Percentiles rank a stretch among this genome's conserved stretches.
These are phyloP conservation scores for Zaprionus lineosus DNA, from an alignment of 2,888 invertebrate species.

Conservation along the genomic window DNA sequence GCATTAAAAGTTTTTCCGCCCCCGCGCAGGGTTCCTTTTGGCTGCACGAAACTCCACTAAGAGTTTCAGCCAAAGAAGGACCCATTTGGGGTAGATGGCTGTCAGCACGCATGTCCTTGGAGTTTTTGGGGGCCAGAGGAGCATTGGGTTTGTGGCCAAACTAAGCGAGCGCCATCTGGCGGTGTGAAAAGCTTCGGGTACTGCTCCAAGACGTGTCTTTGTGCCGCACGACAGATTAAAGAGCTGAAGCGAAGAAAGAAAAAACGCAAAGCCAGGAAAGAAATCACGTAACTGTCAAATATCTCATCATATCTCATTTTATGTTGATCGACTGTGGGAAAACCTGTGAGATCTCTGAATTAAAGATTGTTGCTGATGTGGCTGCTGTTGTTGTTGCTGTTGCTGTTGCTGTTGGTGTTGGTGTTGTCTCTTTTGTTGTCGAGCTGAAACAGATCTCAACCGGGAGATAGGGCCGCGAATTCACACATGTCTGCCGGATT, in stretches of 20 bases:
- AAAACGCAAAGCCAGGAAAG: slow-evolving; percentile 51
- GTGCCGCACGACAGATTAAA: slow-evolving; percentile 35
- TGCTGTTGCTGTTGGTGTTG: slow-evolving; percentile 3
- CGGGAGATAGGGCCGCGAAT: slow-evolving; percentile 62
- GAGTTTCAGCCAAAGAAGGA: background rate
- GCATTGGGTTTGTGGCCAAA: slow-evolving; percentile 58
- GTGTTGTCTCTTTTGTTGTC: slow-evolving; percentile 31
- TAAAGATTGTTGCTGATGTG: slow-evolving; percentile 31
- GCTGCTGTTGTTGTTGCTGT: slow-evolving; percentile 23
- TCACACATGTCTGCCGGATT: slow-evolving; percentile 74
- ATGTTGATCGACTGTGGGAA: slow-evolving; percentile 78
- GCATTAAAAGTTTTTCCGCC: too few relatives aligned
- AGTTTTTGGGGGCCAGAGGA: slow-evolving; percentile 24
- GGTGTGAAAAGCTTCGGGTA: slow-evolving; percentile 23
- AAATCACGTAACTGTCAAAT: slow-evolving; percentile 80
- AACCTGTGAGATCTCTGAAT: slow-evolving; percentile 46
- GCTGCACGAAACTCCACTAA: slow-evolving; percentile 54
- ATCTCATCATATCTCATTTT: slow-evolving; percentile 73
- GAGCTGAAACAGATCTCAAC: slow-evolving; percentile 51
- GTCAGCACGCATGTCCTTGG: slow-evolving; percentile 73
- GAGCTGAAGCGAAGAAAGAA: slow-evolving; percentile 8
- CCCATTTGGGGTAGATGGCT: slow-evolving; percentile 1
- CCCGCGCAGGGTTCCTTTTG: too few relatives aligned
- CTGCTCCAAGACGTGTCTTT: slow-evolving; percentile 7
- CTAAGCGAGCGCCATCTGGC: slow-evolving; percentile 62